Percentiles rank a stretch among this genome's conserved stretches.
Evolutionary conservation across 2,888 invertebrate genomes (phyloP).

Genomic region (Himalopsyche japonica): DNA sequence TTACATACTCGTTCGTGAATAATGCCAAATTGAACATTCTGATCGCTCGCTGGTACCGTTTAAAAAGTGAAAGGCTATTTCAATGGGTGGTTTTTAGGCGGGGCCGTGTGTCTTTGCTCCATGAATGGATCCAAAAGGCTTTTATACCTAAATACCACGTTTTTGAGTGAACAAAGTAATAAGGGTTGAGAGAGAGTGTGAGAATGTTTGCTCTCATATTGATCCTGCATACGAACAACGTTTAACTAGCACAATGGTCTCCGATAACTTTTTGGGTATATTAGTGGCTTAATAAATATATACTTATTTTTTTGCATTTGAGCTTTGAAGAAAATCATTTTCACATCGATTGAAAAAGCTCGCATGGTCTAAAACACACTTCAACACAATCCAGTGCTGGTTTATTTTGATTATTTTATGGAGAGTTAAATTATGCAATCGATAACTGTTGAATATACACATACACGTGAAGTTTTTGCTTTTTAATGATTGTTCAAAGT

Average conservation of each 20-base stretch:
- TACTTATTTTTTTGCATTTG: too few relatives aligned
- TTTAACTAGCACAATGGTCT: not conserved
- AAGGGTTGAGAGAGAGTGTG: not conserved
- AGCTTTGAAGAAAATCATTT: too few relatives aligned
- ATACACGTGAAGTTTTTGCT: too few relatives aligned
- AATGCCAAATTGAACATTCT: not conserved
- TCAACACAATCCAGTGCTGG: too few relatives aligned
- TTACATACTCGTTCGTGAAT: not conserved
- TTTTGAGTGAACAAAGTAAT: conserved; percentile 21
- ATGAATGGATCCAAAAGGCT: conserved; percentile 16
- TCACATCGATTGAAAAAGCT: too few relatives aligned
- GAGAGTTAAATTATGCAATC: too few relatives aligned
- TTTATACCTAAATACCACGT: conserved; percentile 18
- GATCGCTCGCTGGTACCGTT: not conserved
- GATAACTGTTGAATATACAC: too few relatives aligned
- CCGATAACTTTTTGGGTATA: too few relatives aligned
- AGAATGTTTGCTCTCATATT: conserved; percentile 11
- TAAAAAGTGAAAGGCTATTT: conserved; percentile 23
- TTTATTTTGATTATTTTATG: too few relatives aligned
- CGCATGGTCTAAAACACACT: too few relatives aligned
- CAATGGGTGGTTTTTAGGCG: conserved; percentile 7
- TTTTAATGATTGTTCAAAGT: too few relatives aligned
- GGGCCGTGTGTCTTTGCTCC: conserved; percentile 3
- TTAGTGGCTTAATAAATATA: too few relatives aligned
- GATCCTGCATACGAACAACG: conserved; percentile 5